A percentile compares a stretch with the other conserved stretches of the same genome.
These are phyloP conservation scores for Hycleus cichorii DNA, from an alignment of 1,140 invertebrate species.

Conservation along the genomic window DNA sequence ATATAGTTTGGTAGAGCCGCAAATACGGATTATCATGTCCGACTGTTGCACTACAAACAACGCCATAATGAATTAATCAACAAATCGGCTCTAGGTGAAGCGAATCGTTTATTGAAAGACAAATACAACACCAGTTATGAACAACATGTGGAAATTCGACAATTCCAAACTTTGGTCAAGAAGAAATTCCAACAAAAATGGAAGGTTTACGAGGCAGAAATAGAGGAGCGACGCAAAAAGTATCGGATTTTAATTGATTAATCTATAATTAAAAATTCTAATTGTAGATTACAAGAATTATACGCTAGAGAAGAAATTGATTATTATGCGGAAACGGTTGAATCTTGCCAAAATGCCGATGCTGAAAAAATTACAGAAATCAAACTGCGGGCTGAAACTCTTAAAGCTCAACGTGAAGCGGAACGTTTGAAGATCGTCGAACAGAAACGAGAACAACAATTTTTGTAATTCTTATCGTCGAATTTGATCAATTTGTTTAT, in stretches of 20 bases:
- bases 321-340: slow-evolving; percentile 32
- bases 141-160: slow-evolving; percentile 19
- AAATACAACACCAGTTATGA: slow-evolving; percentile 20
- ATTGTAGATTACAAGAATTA: slow-evolving; percentile 30
- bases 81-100: not conserved
- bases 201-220: slow-evolving; percentile 27
- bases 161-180: slow-evolving; percentile 20
- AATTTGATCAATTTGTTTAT: not conserved
- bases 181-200: slow-evolving; percentile 26
- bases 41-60: slow-evolving; percentile 25
- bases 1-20: slow-evolving; percentile 19
- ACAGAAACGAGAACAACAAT: slow-evolving; percentile 37
- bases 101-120: slow-evolving; percentile 12
- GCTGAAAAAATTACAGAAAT: slow-evolving; percentile 31
- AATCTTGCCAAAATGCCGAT: slow-evolving; percentile 30
- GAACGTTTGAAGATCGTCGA: slow-evolving; percentile 35
- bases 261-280: not conserved
- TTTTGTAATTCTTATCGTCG: slow-evolving; percentile 23
- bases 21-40: slow-evolving; percentile 27
- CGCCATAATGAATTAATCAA: slow-evolving; percentile 8
- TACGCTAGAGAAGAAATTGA: slow-evolving; percentile 31
- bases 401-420: slow-evolving; percentile 31
- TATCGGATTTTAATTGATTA: slow-evolving; percentile 6
- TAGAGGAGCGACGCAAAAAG: slow-evolving; percentile 32
- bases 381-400: slow-evolving; percentile 27